Base-by-base conservation (phyloP, 2,888 invertebrate species). In the Tortrix viridana region DNA sequence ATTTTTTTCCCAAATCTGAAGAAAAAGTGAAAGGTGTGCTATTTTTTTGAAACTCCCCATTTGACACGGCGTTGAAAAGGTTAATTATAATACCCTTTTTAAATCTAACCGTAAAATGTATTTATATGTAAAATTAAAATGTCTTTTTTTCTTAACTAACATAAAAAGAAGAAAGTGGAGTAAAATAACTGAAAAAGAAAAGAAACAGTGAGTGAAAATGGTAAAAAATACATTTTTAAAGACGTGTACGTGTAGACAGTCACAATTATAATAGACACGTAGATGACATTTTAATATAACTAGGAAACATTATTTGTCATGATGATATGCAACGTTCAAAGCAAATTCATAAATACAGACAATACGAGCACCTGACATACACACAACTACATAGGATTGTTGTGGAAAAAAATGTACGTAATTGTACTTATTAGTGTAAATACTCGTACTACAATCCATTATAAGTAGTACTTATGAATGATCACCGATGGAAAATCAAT, bases 311-410 rank as follows among this genome's bases (percentile, higher is more conserved):
- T 88, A 89, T 89, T 89, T 91, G 89, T 90, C 89, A 76, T 75
- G 74, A 74, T 90, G 90, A 91, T 90, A 91, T 91, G 90, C 89
- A 79, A 62, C 66, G 71, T 67, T 79, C 71, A 71, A 85, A 86
- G 81, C 82, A 77, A 76, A 71, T 71, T 72, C 46, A 67, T 66
- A 69, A 64, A 69, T 48, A 57, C 55, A 48, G 48, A 49, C 66
- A 67, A 67, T 12, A 52, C 37, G 19, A 52, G 32, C 20, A 38
- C 7, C 16, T 52, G 46, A 53, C 12, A 44, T 9, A 5, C 38
- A 37, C 44, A 44, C 32, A 32, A 9, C 26, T 44, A 44, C 18
- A 46, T 56, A 46, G 56, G 62, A 62, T 50, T 52, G 62, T 50
- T 41, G 9, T 9, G 44, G 6, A 26, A 20, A 3, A 22, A 26